Conservation (phyloP, 1,140 invertebrate species). For the Idris sp. region DNA sequence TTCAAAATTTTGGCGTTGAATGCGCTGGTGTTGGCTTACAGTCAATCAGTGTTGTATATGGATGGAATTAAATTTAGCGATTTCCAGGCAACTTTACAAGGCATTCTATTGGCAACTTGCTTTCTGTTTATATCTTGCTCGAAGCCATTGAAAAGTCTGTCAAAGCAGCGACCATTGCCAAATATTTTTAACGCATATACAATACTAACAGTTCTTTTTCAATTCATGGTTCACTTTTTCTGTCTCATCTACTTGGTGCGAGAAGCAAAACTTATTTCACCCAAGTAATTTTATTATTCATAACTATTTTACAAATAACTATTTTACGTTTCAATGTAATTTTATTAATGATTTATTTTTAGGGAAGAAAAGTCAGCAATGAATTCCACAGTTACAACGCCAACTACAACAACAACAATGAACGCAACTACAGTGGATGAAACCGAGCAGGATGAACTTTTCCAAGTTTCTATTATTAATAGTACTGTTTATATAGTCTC, state of each 20-base stretch:
- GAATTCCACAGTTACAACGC: constrained; percentile 23
- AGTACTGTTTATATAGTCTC: constrained; percentile 99
- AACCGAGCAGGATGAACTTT: constrained; percentile 91
- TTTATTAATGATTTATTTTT: too few species aligned
- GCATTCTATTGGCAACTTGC: constrained; percentile 94
- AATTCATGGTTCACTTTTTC: constrained; percentile 97
- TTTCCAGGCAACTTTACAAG: constrained; percentile 97
- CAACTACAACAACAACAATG: too few species aligned
- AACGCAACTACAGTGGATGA: constrained; percentile 5
- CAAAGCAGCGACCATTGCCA: constrained; percentile 95
- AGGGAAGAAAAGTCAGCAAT: constrained; percentile 16
- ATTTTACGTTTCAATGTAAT: too few species aligned
- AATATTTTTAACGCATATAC: constrained; percentile 99
- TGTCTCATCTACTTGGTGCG: constrained; percentile 94
- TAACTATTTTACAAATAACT: too few species aligned
- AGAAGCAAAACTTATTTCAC: constrained; percentile 84
- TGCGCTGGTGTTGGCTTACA: constrained; percentile 97
- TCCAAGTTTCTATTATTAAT: constrained; percentile 96
- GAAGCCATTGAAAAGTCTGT: constrained; percentile 96
- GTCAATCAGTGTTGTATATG: constrained; percentile 98
- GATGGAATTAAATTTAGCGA: constrained; percentile 99
- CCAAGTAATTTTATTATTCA: constrained; percentile 79
- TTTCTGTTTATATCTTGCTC: constrained; percentile 99
- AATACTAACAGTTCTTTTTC: constrained; percentile 94
- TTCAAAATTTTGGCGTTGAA: constrained; percentile 99